Conservation (phyloP, 2,113 vertebrate species). For the Leptosomus discolor region DNA sequence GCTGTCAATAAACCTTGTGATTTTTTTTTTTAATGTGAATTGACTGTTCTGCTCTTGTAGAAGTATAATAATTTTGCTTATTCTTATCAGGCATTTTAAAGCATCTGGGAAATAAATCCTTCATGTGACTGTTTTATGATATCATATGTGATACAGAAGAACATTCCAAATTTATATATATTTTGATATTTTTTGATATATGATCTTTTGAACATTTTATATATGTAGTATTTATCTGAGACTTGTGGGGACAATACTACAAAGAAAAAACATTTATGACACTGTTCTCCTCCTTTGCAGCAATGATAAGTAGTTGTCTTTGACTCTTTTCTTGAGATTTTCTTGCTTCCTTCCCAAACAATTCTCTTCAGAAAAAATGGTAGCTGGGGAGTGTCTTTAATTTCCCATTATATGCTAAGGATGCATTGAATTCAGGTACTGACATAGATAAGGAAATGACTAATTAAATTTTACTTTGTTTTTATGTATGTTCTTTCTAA, state of each 20-base stretch:
- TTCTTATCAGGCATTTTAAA: not conserved
- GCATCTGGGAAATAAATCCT: not conserved
- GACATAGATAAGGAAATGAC: not conserved
- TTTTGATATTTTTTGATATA: not conserved
- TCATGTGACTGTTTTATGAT: not conserved
- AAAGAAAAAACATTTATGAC: not conserved
- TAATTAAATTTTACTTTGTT: not conserved
- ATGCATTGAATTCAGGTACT: not conserved
- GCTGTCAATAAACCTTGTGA: not conserved
- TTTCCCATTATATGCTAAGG: not conserved
- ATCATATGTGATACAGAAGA: not conserved
- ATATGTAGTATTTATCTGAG: not conserved
- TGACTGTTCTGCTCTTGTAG: not conserved
- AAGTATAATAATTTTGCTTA: not conserved
- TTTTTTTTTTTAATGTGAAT: not conserved
- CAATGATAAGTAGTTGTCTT: not conserved
- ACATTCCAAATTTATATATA: not conserved
- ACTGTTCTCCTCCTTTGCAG: not conserved
- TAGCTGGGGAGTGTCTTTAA: not conserved
- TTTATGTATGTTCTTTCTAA: not conserved
- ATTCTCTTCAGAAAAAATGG: not conserved
- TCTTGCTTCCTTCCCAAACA: not conserved
- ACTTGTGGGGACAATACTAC: not conserved
- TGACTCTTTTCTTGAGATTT: not conserved
- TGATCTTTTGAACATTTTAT: not conserved